Evolutionary conservation across 2,797 vertebrate species (phyloP), one percentile per base, ranked within the genome.

Genomic region (Heteromormyrus szaboi): DNA sequence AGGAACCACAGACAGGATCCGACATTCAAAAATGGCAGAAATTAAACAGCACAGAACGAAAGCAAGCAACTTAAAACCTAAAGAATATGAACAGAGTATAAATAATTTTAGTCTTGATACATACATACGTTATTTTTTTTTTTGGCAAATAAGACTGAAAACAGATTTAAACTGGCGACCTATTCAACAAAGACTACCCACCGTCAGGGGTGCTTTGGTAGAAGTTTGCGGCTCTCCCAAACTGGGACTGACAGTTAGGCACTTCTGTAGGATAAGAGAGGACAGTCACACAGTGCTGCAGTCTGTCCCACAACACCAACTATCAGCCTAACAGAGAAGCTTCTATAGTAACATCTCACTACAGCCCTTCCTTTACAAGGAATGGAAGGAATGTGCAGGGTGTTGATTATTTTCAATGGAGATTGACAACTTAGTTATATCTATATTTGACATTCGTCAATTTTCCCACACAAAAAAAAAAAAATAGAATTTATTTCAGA

Each of bases 241-340:
- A 99, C 0, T 97, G 96, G 68, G 98, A 98, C 95, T 98, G 98
- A 94, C 98, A 99, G 93, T 98, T 98, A 96, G 98, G 98, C 97
- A 99, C 97, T 98, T 99, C 98, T 99, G 96, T 33, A 92, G 95
- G 81, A 92, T 46, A 95, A 91, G 92, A 88, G n/a, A 17, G 37
- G 62, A 87, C 33, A 59, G 9, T 17, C 22, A 84, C 7, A 88
- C 48, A 62, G 2, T 46, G 25, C 22, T 62, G 17, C 50, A 62
- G 33, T 37, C 29, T n/a, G 4, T 84, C 81, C 81, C 17, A 3
- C 79, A 83, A 83, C n/a, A n/a, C 79, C 8, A 3, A 83, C 76
- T 3, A 83, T 48, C 37, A 46, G 17, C n/a, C 2, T 0, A 44
- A 22, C 79, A 44, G 41, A 9, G 44, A 44, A 83, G 79, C 37